A percentile compares a stretch with the other conserved stretches of the same genome.
Evolutionary conservation across 2,113 vertebrate genomes (phyloP).

Genomic region (Typhlomys cinereus): DNA sequence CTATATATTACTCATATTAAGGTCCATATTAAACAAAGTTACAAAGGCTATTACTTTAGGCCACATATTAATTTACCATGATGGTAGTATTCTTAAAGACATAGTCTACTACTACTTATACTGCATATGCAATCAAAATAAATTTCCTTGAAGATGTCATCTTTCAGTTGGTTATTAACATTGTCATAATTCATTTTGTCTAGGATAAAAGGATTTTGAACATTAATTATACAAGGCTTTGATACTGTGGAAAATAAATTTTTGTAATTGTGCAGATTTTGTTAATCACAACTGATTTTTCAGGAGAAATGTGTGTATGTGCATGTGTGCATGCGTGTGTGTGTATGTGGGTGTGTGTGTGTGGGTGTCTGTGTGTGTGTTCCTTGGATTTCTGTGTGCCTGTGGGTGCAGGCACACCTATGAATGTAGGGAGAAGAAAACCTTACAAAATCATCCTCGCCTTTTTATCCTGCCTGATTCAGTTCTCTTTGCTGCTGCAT

Average conservation of each 20-base stretch:
- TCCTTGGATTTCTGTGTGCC: no score
- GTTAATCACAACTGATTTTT: neutral
- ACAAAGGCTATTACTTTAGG: neutral
- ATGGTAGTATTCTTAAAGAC: neutral
- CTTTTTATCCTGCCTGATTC: no score
- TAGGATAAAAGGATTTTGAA: neutral
- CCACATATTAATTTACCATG: neutral
- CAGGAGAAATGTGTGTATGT: conserved; percentile 6
- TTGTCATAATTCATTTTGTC: neutral
- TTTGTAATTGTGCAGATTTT: neutral
- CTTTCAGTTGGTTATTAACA: neutral
- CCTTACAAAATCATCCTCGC: no score
- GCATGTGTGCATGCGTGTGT: no score
- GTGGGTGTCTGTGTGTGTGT: no score
- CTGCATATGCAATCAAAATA: neutral
- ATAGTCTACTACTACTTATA: neutral
- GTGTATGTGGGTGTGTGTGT: no score
- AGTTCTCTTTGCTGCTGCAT: no score
- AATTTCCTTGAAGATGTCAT: neutral
- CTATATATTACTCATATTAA: conserved; percentile 11
- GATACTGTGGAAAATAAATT: neutral
- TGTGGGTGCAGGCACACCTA: no score
- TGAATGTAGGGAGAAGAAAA: no score
- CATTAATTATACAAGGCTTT: neutral
- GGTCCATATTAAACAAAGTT: conserved; percentile 15